Evolutionary conservation across 2,797 vertebrate species (phyloP).

Genomic region (Glossophaga mutica): DNA sequence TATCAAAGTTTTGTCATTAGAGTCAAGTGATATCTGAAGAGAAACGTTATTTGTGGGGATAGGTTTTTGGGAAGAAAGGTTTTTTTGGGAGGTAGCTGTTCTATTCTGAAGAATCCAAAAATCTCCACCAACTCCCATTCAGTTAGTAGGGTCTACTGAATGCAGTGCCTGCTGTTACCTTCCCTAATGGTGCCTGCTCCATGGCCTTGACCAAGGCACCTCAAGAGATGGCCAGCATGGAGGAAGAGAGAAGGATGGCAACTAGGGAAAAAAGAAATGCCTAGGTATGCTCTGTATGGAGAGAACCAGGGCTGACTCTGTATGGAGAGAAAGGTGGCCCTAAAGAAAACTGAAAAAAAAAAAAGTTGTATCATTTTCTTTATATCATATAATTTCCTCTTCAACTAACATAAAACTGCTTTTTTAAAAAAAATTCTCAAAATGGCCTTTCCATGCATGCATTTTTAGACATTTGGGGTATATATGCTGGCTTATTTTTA

Average conservation of each 20-base stretch:
- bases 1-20: background rate
- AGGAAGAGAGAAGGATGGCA: background rate
- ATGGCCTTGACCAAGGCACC: too few relatives aligned
- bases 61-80: background rate
- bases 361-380: background rate
- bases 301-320: background rate
- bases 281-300: background rate
- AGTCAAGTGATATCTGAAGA: background rate
- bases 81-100: background rate
- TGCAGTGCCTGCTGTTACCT: background rate
- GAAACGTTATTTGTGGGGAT: background rate
- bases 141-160: background rate
- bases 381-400: background rate
- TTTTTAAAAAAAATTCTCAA: background rate
- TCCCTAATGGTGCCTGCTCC: background rate
- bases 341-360: background rate
- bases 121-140: background rate
- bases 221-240: background rate
- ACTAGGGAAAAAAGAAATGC: background rate
- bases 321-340: background rate
- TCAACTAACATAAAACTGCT: background rate
- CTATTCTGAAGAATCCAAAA: background rate
- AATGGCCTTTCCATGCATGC: background rate
- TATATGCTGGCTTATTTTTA: background rate
- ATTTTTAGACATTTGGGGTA: background rate